Evolutionary conservation across 92 coral and sea anemone species (phyloP), one percentile per base, ranked within the genome.

Genomic region (Porites divaricata): DNA sequence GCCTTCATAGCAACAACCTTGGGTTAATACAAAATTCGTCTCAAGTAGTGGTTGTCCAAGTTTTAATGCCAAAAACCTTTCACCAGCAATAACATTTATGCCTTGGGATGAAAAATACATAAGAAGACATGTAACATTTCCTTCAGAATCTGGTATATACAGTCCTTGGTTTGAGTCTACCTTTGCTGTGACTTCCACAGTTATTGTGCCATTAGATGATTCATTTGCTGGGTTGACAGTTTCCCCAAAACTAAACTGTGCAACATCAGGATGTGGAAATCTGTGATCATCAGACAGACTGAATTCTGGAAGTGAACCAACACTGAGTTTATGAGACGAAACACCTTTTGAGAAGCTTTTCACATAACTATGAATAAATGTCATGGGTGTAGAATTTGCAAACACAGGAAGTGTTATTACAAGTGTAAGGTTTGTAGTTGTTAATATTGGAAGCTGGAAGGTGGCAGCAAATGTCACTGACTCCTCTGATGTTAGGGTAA

Each of bases 11-110:
- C 77, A 73, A 19, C 89, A 48, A 79, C 70, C 77, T 25, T 49
- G 62, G 41, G 75, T 63, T 12, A 35, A 35, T 35, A 62, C 45
- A 9, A 94, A 85, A 23, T 81, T 57, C 15, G 53, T 62, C 58
- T 66, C 72, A 13, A 96, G 86, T 57, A 85, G 79, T 41, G 99
- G 99, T 45, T 96, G 91, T 16, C 92, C 95, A 26, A 96, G 94
- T 69, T 80, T 85, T n/a, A 94, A 49, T 51, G 76, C 75, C 14
- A 89, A 23, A 74, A 69, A 59, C 2, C 77, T 56, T 17, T 63
- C 81, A 22, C 84, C 76, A 26, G 89, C 91, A 4, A 73, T 65
- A 62, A 91, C 21, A 22, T 68, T 56, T 14, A 72, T 67, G 20
- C 94, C 95, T 58, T 66, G 15, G 26, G 88, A 70, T 17, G 97